Base-by-base conservation (phyloP, 2,888 invertebrate species). In the Caenorhabditis sp. region DNA sequence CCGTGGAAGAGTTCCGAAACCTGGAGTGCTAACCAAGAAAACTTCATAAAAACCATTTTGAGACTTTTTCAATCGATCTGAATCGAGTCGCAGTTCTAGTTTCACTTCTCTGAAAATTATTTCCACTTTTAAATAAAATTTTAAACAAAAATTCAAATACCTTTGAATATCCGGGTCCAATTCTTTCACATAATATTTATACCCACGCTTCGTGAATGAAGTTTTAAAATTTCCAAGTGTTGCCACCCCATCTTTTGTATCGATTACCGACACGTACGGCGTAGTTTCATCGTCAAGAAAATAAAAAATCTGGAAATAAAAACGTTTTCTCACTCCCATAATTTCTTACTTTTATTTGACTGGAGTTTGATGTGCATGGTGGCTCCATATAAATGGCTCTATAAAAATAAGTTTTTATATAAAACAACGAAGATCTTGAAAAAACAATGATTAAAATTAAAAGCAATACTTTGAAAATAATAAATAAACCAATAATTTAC, bases 241-340 rank as follows among this genome's bases (percentile, higher is more conserved):
- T 11, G 88, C 83, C 15, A 62, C 79, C 13, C 85, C 88, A 8
- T 83, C 74, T 32, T 82, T 50, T 2, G 85, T 77, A 2, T 85
- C 85, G 40, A 90, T 81, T 2, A 80, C 79, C 18, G 89, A 86
- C 15, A 88, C 82, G 58, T 88, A 90, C 1, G 90, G 90, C 3
- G 89, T 90, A 8, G 84, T 81, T 37, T 86, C 87, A 64, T 90
- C 90, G 69, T 90, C 89, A 50, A 90, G 80, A 74, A 87, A 89
- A 67, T 89, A 90, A 69, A 84, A 87, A 18, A 86, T 84, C 88
- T 87, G 18, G 15, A 67, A 60, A 18, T 22, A 18, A 5, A 53
- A 13, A 6, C 11, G 6, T 40, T 37, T 62, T 18, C 22, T n/a
- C n/a, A n/a, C n/a, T n/a, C n/a, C n/a, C n/a, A n/a, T 15, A 18